Percentiles rank a stretch among this genome's conserved stretches.
phyloP scores from a whole-genome alignment of 2,797 vertebrate genomes.

The Diplodus sargus region DNA sequence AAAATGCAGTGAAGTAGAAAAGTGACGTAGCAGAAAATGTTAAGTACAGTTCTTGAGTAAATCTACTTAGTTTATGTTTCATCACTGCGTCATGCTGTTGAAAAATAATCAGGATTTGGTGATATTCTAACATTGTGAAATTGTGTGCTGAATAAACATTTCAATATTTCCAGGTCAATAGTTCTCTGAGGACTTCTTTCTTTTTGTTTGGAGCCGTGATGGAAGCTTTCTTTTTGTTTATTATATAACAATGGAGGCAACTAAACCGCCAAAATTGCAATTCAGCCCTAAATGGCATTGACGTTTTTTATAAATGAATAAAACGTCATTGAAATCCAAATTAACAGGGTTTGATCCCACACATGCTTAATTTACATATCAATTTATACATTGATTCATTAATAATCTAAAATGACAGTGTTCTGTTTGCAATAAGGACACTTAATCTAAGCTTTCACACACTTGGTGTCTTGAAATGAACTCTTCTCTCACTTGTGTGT shows the following conservation, averaged over 20 bases:
- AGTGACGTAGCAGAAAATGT: too few relatives aligned
- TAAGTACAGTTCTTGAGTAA: too few relatives aligned
- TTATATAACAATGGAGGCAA: too few relatives aligned
- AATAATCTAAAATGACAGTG: neutral
- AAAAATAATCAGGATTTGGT: neutral
- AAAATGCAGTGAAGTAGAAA: too few relatives aligned
- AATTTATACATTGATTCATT: neutral
- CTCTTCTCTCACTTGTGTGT: neutral
- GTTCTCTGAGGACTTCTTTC: neutral
- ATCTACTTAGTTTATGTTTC: too few relatives aligned
- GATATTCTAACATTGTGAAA: neutral
- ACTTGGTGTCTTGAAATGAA: slow-evolving; percentile 4
- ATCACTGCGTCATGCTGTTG: too few relatives aligned
- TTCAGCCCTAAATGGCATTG: too few relatives aligned
- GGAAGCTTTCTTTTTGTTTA: too few relatives aligned
- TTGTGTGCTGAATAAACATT: neutral
- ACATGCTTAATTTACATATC: neutral
- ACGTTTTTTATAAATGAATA: too few relatives aligned
- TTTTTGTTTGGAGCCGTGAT: neutral
- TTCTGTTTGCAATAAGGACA: neutral
- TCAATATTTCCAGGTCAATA: neutral
- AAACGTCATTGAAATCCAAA: too few relatives aligned
- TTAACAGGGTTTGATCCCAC: too few relatives aligned
- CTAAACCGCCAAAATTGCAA: too few relatives aligned
- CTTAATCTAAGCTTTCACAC: neutral